Evolutionary conservation across 1,140 invertebrate genomes (phyloP), one percentile per base, ranked within the genome.

Genomic region (Polypedilum pembai): DNA sequence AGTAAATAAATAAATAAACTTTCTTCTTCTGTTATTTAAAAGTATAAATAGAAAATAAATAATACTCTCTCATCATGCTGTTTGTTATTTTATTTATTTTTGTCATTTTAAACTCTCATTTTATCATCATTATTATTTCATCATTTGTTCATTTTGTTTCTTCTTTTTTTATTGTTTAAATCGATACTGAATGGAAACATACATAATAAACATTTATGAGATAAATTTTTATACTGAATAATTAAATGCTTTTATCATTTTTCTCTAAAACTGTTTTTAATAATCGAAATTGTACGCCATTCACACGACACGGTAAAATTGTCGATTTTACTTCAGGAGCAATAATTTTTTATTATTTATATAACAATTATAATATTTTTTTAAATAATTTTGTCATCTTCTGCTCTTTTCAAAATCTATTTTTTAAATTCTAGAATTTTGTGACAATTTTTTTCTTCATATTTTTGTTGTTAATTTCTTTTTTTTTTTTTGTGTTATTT

Each of bases 161-260:
- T 56, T n/a, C 12, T 56, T 12, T 56, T n/a, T 56, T 56, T 56
- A n/a, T 56, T 56, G 45, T 56, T 56, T n/a, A n/a, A n/a, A 56
- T 56, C 45, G 45, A 56, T 56, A 56, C 45, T 56, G 45, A 56
- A 56, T 56, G 45, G 45, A 56, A 56, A 33, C 45, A 56, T 56
- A 56, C 45, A 56, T 56, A n/a, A 56, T 56, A 56, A 56, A 56
- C 45, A 56, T 56, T 56, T n/a, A 56, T 56, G 45, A 56, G 45
- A 56, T 56, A 56, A n/a, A 56, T n/a, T 56, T 56, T 56, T 56
- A n/a, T 56, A 56, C 45, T 56, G 45, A 56, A 56, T 56, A 56
- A 56, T 56, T 56, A 56, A 56, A 56, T 56, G 45, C 45, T 56
- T n/a, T n/a, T 56, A 4, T n/a, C 12, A 56, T 56, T n/a, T 56